Percentiles rank a stretch among this genome's conserved stretches.
phyloP scores from a whole-genome alignment of 2,113 vertebrate genomes.

The Anguilla rostrata region DNA sequence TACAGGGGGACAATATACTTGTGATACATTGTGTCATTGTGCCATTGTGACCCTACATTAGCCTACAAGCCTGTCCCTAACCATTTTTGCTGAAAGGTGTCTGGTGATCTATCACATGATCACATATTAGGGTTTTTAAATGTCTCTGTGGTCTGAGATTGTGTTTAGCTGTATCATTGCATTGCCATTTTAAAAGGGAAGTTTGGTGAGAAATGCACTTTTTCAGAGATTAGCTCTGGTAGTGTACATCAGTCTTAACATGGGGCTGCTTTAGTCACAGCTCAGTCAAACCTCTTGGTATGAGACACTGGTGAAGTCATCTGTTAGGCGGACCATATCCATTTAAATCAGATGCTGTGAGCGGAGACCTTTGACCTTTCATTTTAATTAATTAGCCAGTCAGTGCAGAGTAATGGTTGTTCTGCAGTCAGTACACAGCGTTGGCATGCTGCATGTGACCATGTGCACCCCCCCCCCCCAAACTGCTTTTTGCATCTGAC shows the following conservation, averaged over 20 bases:
- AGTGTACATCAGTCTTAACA: not conserved
- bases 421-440: not conserved
- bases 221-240: not conserved
- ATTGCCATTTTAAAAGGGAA: not conserved
- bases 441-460: not conserved
- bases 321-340: too few species aligned
- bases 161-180: too few species aligned
- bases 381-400: too few species aligned
- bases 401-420: not conserved
- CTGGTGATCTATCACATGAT: too few species aligned
- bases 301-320: too few species aligned
- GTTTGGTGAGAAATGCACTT: too few species aligned
- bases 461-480: not conserved
- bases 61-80: not conserved
- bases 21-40: not conserved
- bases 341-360: too few species aligned
- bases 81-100: not conserved
- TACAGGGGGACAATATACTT: too few species aligned
- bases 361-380: too few species aligned
- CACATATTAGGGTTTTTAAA: too few species aligned
- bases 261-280: not conserved
- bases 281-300: not conserved
- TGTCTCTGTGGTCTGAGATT: too few species aligned
- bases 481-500: not conserved
- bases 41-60: not conserved